Base-by-base conservation (phyloP, 2,797 vertebrate species). In the Sebastes elongatus region DNA sequence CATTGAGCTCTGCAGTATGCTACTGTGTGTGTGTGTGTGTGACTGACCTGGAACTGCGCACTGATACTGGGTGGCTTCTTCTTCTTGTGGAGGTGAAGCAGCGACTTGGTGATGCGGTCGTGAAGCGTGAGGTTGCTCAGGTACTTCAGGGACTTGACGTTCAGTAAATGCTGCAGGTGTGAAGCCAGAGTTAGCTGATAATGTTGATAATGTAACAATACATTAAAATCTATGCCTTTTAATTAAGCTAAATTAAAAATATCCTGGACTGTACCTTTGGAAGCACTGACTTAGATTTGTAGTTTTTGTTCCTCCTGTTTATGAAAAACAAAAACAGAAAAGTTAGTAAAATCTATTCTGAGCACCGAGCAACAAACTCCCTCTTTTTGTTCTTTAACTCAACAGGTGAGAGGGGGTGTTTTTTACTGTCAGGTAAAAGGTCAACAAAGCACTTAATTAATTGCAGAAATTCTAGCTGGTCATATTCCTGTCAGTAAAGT, bases 11-110 rank as follows among this genome's bases (percentile, higher is more conserved):
- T 62, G 59, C 27, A 61, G 25, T 53, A 4, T 22, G 69, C 18
- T 9, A 10, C 67, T 42, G 38, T 42, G 38, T 42, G 38, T 42
- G 38, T 20, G 33, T 63, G 63, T 77, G 60, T 60, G 33, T 30
- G 22, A 10, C 84, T 88, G 86, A 99, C 99, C 97, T 99, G 98
- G 89, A 99, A 99, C 93, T 99, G 99, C 18, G 99, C 99, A 0
- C 98, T 99, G 94, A 99, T 99, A 82, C 99, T 99, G 72, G 98
- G 99, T 0, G 98, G 97, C 63, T 99, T 99, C 94, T 99, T 99
- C 96, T 99, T 99, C 96, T 99, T 99, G 91, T 99, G 98, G 59
- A 99, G 96, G 86, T 99, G 99, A 27, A 99, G 97, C 74, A 99
- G 96, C 7, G 99, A 99, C 92, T 99, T 99, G 84, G 99, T 99